A percentile compares a stretch with the other conserved stretches of the same genome.
These are phyloP conservation scores for Tetragnatha versicolor DNA, from an alignment of 1,140 invertebrate genomes.

Conservation along the genomic window DNA sequence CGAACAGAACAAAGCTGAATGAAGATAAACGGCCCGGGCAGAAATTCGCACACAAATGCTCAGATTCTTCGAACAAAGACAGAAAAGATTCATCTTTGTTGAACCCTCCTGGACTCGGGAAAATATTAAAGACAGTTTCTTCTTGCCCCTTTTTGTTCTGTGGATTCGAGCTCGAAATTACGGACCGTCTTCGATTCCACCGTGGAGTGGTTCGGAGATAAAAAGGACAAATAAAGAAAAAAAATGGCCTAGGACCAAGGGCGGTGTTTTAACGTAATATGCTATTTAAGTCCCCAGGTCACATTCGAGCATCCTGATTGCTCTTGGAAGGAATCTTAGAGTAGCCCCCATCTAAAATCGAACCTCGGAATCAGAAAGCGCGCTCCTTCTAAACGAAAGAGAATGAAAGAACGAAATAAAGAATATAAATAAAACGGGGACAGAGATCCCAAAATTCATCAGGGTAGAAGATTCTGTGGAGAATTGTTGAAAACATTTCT, in stretches of 20 bases:
- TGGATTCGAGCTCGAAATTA: neutral
- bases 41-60: slow-evolving; percentile 11
- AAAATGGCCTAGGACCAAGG: neutral
- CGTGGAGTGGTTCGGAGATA: slow-evolving; percentile 8
- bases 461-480: slow-evolving; percentile 34
- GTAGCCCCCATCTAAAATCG: slow-evolving; percentile 28
- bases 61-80: neutral
- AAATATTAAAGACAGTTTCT: slow-evolving; percentile 12
- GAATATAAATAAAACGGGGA: neutral
- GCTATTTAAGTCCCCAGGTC: slow-evolving; percentile 41
- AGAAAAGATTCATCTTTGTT: slow-evolving; percentile 4
- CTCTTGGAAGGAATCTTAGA: slow-evolving; percentile 30
- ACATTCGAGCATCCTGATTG: slow-evolving; percentile 38
- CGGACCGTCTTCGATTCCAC: neutral
- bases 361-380: slow-evolving; percentile 19
- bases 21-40: slow-evolving; percentile 20
- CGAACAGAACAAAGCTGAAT: neutral
- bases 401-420: neutral
- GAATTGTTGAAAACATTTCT: slow-evolving; percentile 41
- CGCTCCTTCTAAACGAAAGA: neutral
- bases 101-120: neutral
- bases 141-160: neutral
- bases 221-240: neutral
- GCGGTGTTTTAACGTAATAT: slow-evolving; percentile 41
- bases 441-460: slow-evolving; percentile 36